Evolutionary conservation across 2,797 vertebrate species (phyloP), one percentile per base, ranked within the genome.

Genomic region (Ambastaia sidthimunki): DNA sequence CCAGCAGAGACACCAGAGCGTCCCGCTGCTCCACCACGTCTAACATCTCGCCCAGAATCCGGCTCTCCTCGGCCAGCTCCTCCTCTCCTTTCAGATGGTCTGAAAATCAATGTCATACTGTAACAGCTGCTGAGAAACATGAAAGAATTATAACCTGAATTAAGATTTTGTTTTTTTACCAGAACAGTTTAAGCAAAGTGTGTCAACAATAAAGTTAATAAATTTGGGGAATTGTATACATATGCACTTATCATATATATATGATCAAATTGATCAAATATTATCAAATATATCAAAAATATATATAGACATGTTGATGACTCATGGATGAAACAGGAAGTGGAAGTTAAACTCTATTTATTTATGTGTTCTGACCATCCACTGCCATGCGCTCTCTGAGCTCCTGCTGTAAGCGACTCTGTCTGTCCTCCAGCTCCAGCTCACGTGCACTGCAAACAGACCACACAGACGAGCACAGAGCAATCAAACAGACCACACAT

Each of bases 1-100:
- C 97, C 68, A 99, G 92, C 72, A 97, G 93, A 52, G 95, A 93
- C 76, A 98, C 96, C 0, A 99, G 93, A 1, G 96, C 92, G 71
- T 97, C 94, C 55, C 98, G 94, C 91, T 98, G 96, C 89, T 98
- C 96, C 82, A 99, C 96, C 76, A 99, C 96, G 19, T 98, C 97
- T 85, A 99, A 86, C 98, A 99, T 99, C 92, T 99, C 97, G 0
- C 96, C 96, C 87, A 99, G 90, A 88, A 98, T 96, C 85, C 90
- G 90, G 79, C 96, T 96, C 90, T 99, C 98, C 85, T 98, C 96
- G 0, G 91, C 87, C 80, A 99, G 89, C 89, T 99, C 95, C 73
- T 91, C 91, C 13, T 95, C 95, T 0, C 90, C 93, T 89, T 99
- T 99, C 85, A 98, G 90, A 73, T 97, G 94, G 90, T 99, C 98